Evolutionary conservation across 2,888 invertebrate genomes (phyloP).

Genomic region (Coelinius sp.): DNA sequence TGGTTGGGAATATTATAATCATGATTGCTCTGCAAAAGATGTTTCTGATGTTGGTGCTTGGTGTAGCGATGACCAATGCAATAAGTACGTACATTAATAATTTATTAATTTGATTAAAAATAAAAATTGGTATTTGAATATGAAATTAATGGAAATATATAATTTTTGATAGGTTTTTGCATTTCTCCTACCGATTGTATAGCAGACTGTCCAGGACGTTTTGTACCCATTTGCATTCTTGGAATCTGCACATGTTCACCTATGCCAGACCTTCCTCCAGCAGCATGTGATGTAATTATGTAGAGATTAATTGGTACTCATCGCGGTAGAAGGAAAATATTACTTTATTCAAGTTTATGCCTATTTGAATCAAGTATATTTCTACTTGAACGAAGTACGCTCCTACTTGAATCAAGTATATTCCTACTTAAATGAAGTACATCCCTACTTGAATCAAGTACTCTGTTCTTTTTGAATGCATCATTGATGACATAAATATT

Average conservation of each 20-base stretch:
- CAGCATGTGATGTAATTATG: background rate
- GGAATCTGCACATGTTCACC: background rate
- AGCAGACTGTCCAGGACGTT: background rate
- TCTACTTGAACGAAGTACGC: too few species aligned
- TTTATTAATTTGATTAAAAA: background rate
- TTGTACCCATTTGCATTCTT: background rate
- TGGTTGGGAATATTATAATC: background rate
- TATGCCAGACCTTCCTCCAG: background rate
- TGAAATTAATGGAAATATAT: background rate
- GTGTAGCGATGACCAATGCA: background rate
- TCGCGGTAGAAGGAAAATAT: too few species aligned
- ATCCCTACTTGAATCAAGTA: too few species aligned
- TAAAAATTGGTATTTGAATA: too few species aligned
- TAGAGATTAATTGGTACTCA: too few species aligned
- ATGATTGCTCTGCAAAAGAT: background rate
- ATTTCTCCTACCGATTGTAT: background rate
- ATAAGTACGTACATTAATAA: background rate
- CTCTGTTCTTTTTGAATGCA: too few species aligned
- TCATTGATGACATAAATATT: too few species aligned
- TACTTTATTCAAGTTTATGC: too few species aligned
- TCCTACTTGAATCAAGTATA: too few species aligned
- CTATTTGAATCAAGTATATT: too few species aligned
- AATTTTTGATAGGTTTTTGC: background rate
- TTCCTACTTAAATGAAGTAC: too few species aligned
- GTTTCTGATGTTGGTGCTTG: background rate